These are phyloP conservation scores for Hippoglossus stenolepis DNA, from an alignment of 2,113 vertebrate genomes.

Conservation along the genomic window DNA sequence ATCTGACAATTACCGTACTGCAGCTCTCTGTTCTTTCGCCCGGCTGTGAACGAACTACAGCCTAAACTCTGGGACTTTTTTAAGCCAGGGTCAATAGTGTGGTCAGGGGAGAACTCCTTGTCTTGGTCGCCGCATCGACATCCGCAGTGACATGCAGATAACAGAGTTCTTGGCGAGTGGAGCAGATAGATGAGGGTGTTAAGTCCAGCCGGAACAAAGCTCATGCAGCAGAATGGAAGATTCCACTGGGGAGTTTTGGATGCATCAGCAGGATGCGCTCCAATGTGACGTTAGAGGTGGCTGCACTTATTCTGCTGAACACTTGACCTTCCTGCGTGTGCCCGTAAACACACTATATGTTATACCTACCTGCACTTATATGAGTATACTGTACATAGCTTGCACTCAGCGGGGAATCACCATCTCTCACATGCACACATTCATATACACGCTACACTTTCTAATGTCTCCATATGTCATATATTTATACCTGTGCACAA, in stretches of 20 bases:
- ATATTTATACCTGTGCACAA: background rate
- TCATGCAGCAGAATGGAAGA: slow-evolving; percentile 54
- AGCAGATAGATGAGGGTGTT: slow-evolving; percentile 55
- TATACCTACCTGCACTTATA: slow-evolving; percentile 12
- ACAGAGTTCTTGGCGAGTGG: slow-evolving; percentile 49
- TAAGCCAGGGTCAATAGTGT: slow-evolving; percentile 41
- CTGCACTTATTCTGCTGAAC: slow-evolving; percentile 16
- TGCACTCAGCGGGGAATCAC: background rate
- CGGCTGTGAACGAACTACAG: background rate
- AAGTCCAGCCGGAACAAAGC: slow-evolving; percentile 53
- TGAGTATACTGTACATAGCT: slow-evolving; percentile 17
- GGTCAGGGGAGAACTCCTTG: slow-evolving; percentile 41
- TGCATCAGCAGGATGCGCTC: slow-evolving; percentile 46
- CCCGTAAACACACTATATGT: background rate
- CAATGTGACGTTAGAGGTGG: slow-evolving; percentile 13
- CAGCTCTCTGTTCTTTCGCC: background rate
- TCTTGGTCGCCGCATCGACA: slow-evolving; percentile 31
- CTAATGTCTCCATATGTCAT: background rate
- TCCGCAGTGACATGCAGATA: slow-evolving; percentile 57
- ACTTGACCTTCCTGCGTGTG: slow-evolving; percentile 1
- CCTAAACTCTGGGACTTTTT: slow-evolving; percentile 15
- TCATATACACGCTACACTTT: slow-evolving; percentile 5
- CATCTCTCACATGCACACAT: slow-evolving; percentile 4
- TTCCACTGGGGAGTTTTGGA: slow-evolving; percentile 56
- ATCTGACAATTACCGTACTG: background rate